These are phyloP conservation scores for Nomada goodeniana DNA, from an alignment of 2,888 invertebrate genomes.

Conservation along the genomic window DNA sequence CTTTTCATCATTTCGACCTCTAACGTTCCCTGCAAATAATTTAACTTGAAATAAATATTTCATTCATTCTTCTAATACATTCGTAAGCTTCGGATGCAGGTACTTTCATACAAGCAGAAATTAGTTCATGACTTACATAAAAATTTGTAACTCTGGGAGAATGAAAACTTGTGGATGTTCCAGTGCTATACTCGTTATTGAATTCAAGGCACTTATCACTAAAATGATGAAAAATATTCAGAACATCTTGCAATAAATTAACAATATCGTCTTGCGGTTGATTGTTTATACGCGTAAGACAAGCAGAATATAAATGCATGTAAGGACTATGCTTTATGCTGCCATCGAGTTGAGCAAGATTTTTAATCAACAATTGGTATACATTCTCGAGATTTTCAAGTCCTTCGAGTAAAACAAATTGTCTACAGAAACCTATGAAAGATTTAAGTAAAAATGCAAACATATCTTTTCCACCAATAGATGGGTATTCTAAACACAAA, in stretches of 20 bases:
- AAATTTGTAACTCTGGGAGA: slow-evolving; percentile 26
- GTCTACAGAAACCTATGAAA: slow-evolving; percentile 54
- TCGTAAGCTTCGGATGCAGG: slow-evolving; percentile 40
- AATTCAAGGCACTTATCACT: slow-evolving; percentile 42
- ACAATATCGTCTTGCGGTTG: slow-evolving; percentile 18
- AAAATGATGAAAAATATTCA: slow-evolving; percentile 57
- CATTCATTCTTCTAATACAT: slow-evolving; percentile 53
- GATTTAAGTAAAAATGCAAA: slow-evolving; percentile 73
- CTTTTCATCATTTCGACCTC: not conserved
- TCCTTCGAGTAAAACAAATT: slow-evolving; percentile 43
- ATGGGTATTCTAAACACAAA: slow-evolving; percentile 73
- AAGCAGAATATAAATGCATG: slow-evolving; percentile 41
- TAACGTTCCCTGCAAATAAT: not conserved
- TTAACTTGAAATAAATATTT: slow-evolving; percentile 39
- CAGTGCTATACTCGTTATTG: not conserved
- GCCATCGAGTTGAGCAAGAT: slow-evolving; percentile 51
- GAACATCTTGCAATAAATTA: slow-evolving; percentile 38
- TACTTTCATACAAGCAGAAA: slow-evolving; percentile 57
- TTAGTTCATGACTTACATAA: slow-evolving; percentile 46
- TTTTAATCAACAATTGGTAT: slow-evolving; percentile 41
- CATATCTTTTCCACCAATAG: slow-evolving; percentile 59
- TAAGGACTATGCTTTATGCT: slow-evolving; percentile 54
- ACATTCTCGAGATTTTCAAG: slow-evolving; percentile 46
- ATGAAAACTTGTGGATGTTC: not conserved
- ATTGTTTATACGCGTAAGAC: slow-evolving; percentile 50